Evolutionary conservation across 2,113 vertebrate species (phyloP), one percentile per base, ranked within the genome.

Genomic region (Eptatretus burgeri): DNA sequence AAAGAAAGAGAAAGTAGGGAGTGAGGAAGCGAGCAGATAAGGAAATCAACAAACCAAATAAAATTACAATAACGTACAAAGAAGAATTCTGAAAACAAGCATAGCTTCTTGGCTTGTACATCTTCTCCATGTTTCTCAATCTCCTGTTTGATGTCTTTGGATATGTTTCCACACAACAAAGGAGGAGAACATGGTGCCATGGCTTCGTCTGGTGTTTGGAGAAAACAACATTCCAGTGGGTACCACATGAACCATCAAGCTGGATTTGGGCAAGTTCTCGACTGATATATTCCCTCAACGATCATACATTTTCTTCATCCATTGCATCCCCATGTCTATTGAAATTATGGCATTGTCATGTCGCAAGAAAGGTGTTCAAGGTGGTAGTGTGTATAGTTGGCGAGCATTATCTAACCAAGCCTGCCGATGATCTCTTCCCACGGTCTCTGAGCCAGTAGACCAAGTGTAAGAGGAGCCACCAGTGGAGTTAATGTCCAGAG

Each of bases 401-500:
- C n/a, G n/a, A n/a, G n/a, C n/a, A n/a, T n/a, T n/a, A n/a, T n/a
- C 71, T 69, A 72, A 86, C 91, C 91, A 10, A 77, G 83, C 74
- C 83, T 95, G 14, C 89, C 80, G 0, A 89, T 80, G 66, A 94
- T 78, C 66, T 81, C 81, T 66, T 95, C 89, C 91, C 87, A 98
- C 16, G 80, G 72, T 70, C 78, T 80, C 20, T 84, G 79, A 20
- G 77, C 78, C 63, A 95, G 68, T 65, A 98, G 78, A 70, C 79
- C 81, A 64, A 94, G 79, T 67, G 82, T 79, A 64, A 98, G 73
- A n/a, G 81, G 79, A 2, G 78, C 76, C 68, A 89, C 78, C 64
- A 98, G 76, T 3, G 89, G 79, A 1, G 81, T 76, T 68, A 98
- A 69, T 5, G 91, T 93, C 91, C 91, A 98, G 14, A 98, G 80